Evolutionary conservation across 2,797 vertebrate genomes (phyloP).

Genomic region (Acridotheres tristis): DNA sequence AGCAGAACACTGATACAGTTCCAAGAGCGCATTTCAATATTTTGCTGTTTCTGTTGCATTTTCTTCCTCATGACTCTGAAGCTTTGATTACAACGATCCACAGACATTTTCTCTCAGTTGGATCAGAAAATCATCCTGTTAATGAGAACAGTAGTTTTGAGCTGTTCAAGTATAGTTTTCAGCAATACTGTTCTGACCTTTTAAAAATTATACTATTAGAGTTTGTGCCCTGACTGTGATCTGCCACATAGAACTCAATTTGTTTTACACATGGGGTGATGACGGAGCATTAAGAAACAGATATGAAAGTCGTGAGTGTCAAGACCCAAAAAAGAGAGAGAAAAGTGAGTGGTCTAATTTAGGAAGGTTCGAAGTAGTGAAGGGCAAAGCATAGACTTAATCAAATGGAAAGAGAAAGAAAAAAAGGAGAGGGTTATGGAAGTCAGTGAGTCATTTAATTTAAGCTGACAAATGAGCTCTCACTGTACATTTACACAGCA

Average conservation of each 20-base stretch:
- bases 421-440: background rate
- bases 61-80: background rate
- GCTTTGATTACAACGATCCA: background rate
- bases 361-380: background rate
- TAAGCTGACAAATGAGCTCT: background rate
- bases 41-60: background rate
- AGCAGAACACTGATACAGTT: background rate
- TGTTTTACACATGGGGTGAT: background rate
- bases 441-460: background rate
- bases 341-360: background rate
- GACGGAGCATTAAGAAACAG: background rate
- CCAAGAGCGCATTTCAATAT: background rate
- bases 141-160: background rate
- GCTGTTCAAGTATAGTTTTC: background rate
- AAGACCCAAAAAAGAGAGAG: background rate
- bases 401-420: background rate
- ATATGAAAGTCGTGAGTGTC: background rate
- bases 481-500: background rate
- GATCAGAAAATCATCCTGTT: background rate
- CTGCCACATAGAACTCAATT: background rate
- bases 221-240: background rate
- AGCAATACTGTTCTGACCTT: background rate
- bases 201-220: background rate
- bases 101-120: background rate
- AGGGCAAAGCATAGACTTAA: background rate